These are phyloP conservation scores for Anarhynchus alexandrinus DNA, from an alignment of 2,113 vertebrate species.

Conservation along the genomic window DNA sequence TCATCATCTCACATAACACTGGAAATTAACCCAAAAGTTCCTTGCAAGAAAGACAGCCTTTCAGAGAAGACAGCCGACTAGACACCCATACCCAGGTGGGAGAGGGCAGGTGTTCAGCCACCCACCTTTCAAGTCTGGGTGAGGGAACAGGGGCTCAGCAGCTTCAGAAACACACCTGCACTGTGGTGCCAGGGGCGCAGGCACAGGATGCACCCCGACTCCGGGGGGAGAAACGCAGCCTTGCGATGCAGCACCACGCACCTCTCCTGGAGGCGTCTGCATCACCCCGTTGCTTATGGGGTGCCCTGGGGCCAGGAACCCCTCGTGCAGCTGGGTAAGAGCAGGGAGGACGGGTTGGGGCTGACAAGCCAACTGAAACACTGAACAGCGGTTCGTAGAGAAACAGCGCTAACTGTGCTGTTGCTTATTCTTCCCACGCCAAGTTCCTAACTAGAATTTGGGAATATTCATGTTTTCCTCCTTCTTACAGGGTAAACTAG, in stretches of 20 bases:
- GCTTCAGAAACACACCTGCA: neutral
- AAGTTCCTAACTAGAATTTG: neutral
- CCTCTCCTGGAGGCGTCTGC: neutral
- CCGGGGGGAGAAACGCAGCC: neutral
- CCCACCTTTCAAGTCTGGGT: neutral
- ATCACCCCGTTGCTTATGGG: neutral
- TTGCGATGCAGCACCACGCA: neutral
- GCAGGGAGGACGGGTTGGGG: neutral
- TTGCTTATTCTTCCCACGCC: neutral
- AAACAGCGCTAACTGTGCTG: accelerated
- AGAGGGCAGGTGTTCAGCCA: neutral
- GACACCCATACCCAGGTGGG: accelerated
- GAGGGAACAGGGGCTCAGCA: neutral
- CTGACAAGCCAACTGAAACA: neutral
- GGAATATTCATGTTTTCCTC: neutral
- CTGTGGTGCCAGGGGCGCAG: neutral
- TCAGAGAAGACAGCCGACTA: accelerated
- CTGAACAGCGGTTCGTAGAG: neutral
- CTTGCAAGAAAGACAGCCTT: neutral
- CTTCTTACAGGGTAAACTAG: neutral
- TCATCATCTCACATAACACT: neutral
- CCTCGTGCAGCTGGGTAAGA: neutral
- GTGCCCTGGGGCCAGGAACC: neutral
- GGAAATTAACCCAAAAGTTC: neutral
- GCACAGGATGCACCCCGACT: neutral